A percentile compares a stretch with the other conserved stretches of the same genome.
These are phyloP conservation scores for Anomalospiza imberbis DNA, from an alignment of 2,797 vertebrate genomes.

Conservation along the genomic window DNA sequence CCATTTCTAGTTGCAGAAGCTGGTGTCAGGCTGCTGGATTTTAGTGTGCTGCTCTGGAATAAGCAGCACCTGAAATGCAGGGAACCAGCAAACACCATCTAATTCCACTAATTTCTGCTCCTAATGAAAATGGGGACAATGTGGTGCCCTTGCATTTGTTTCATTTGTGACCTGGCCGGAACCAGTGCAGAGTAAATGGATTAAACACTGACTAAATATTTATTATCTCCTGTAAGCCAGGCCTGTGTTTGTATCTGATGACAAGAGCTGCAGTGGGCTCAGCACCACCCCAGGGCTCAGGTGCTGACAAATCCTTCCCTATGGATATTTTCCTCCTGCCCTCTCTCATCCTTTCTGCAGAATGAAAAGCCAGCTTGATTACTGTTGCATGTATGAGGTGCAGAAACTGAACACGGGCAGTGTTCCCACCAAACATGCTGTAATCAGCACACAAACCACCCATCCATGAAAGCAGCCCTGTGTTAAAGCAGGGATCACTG, in stretches of 20 bases:
- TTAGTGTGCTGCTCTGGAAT: not conserved
- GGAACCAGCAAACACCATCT: not conserved
- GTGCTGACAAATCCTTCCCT: not conserved
- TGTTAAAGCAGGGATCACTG: not conserved
- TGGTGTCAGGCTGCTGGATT: not conserved
- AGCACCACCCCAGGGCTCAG: not conserved
- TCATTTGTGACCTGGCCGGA: not conserved
- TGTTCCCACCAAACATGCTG: not conserved
- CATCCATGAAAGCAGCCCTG: not conserved
- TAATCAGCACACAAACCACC: not conserved
- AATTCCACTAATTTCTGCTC: not conserved
- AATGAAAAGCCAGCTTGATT: not conserved
- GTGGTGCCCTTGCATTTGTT: not conserved
- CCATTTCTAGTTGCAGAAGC: not conserved
- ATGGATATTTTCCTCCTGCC: not conserved
- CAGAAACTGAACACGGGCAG: not conserved
- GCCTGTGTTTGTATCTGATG: not conserved
- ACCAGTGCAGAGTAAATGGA: not conserved
- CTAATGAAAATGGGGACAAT: not conserved
- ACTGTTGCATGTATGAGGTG: not conserved
- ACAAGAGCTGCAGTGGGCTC: not conserved
- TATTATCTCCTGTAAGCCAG: not conserved
- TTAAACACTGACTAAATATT: not conserved
- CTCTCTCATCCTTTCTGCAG: not conserved
- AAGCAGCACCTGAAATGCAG: not conserved